Percentiles rank a stretch among this genome's conserved stretches.
phyloP scores from a whole-genome alignment of 2,888 invertebrate species.

The Rotaria socialis region DNA sequence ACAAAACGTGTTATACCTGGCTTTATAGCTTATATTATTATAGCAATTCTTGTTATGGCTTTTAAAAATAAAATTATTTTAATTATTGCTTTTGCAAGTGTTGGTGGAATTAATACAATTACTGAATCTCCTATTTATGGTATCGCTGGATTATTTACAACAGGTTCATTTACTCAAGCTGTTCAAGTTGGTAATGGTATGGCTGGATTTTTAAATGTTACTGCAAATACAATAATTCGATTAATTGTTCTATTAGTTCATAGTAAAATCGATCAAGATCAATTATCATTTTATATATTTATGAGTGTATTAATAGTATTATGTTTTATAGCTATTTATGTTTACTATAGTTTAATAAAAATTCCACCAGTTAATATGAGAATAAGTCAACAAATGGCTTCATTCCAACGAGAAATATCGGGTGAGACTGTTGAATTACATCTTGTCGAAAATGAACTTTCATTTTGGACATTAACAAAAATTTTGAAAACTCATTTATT shows the following conservation, averaged over 20 bases:
- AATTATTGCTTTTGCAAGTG: background rate
- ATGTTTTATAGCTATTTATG: background rate
- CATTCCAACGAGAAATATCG: background rate
- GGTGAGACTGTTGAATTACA: background rate
- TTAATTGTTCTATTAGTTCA: background rate
- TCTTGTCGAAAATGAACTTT: background rate
- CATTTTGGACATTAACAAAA: background rate
- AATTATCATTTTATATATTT: background rate
- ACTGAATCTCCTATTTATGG: conserved; percentile 1
- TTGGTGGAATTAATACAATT: background rate
- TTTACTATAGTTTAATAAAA: background rate
- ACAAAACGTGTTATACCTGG: background rate
- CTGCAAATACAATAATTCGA: background rate
- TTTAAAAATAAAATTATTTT: background rate
- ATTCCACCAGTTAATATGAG: background rate
- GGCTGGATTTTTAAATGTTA: background rate
- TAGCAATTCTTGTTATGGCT: background rate
- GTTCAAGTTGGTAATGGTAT: conserved; percentile 9
- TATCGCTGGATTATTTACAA: background rate
- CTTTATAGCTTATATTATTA: background rate
- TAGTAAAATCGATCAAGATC: background rate
- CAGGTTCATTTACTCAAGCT: background rate
- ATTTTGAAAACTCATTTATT: background rate
- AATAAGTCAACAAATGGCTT: background rate
- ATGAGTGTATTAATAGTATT: background rate